Conservation (phyloP, 2,888 invertebrate species). For the Drosophila rellima region DNA sequence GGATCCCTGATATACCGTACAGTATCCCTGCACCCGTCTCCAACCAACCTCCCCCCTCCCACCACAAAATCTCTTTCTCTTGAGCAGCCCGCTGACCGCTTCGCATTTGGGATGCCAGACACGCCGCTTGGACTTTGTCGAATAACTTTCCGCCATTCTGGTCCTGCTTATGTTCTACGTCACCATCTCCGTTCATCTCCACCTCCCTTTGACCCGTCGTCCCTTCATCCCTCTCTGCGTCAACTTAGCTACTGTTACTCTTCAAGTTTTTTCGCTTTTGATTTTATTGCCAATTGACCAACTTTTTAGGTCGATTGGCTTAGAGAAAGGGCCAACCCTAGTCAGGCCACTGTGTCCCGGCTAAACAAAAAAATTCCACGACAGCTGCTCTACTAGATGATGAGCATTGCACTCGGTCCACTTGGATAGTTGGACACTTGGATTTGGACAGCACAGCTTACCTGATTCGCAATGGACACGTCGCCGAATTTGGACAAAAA, state of each 20-base stretch:
- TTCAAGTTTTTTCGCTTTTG: constrained; percentile 73
- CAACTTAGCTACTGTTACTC: constrained; percentile 59
- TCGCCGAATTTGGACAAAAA: constrained; percentile 32
- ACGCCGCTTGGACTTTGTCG: constrained; percentile 79
- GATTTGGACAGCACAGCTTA: constrained; percentile 33
- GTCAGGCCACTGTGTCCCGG: constrained; percentile 3
- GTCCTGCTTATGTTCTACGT: not conserved
- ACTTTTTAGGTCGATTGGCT: constrained; percentile 71
- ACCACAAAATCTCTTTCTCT: not conserved
- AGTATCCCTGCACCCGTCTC: not conserved
- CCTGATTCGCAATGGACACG: constrained; percentile 66
- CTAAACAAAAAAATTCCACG: constrained; percentile 47
- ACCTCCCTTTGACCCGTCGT: no score
- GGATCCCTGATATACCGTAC: constrained; percentile 36
- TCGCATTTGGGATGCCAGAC: constrained; percentile 72
- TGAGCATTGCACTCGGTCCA: constrained; percentile 48
- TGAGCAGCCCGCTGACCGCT: constrained; percentile 21
- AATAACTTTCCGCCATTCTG: constrained; percentile 52
- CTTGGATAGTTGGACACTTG: not conserved
- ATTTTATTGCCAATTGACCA: constrained; percentile 83
- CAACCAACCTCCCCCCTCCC: not conserved
- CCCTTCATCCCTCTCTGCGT: constrained; percentile 16
- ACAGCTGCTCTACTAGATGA: constrained; percentile 63
- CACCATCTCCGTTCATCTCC: not conserved
- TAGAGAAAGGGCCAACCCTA: constrained; percentile 11